These are phyloP conservation scores for Chionomys nivalis DNA, from an alignment of 2,113 vertebrate species.

Conservation along the genomic window DNA sequence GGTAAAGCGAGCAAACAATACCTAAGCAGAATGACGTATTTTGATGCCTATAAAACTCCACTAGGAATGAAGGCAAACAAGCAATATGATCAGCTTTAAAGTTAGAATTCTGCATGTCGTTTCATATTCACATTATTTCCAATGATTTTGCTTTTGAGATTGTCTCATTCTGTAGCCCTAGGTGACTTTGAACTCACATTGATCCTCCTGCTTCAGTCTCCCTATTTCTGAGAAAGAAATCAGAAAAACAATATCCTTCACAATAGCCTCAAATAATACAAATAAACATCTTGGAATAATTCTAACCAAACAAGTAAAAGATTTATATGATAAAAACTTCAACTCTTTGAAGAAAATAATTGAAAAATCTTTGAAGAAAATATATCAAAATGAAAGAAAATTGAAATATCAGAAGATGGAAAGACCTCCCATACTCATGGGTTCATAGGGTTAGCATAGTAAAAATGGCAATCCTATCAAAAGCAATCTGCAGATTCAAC, in stretches of 20 bases:
- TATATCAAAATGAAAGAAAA: neutral
- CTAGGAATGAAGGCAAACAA: neutral
- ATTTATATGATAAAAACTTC: neutral
- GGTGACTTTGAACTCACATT: neutral
- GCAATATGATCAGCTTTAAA: conserved; percentile 35
- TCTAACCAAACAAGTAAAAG: neutral
- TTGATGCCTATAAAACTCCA: neutral
- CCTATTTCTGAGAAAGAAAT: neutral
- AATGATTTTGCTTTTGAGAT: neutral
- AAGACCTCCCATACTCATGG: neutral
- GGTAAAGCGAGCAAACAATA: neutral
- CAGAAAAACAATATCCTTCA: neutral
- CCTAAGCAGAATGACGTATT: neutral
- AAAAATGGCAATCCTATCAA: neutral
- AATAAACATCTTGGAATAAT: neutral
- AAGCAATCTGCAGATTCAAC: neutral
- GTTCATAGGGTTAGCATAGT: neutral
- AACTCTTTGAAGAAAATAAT: neutral
- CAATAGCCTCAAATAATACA: neutral
- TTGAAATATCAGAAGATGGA: neutral
- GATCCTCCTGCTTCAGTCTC: neutral
- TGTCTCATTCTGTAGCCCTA: neutral
- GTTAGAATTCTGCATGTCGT: neutral
- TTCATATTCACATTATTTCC: neutral
- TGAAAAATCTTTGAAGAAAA: neutral